Evolutionary conservation across 2,888 invertebrate species (phyloP).

Genomic region (Pyrrhia umbra): DNA sequence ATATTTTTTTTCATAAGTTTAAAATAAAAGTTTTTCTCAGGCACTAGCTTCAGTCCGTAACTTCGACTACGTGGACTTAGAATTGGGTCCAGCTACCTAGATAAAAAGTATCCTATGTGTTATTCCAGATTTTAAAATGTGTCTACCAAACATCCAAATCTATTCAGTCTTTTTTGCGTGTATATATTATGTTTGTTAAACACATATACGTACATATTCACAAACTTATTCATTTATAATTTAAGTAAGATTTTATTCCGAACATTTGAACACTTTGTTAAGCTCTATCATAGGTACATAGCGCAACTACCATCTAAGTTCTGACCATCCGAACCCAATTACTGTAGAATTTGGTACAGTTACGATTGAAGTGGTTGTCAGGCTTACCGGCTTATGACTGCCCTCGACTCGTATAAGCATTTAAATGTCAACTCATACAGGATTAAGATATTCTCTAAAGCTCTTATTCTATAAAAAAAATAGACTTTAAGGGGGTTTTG

Average conservation of each 20-base stretch:
- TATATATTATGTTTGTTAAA: too few species aligned
- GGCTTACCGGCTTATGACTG: conserved; percentile 1
- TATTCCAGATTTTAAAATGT: too few species aligned
- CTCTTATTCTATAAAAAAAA: not conserved
- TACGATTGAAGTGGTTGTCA: not conserved
- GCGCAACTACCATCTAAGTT: not conserved
- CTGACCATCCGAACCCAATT: conserved; percentile 2
- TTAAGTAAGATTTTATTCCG: not conserved
- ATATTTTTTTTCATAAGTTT: too few species aligned
- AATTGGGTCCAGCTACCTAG: too few species aligned
- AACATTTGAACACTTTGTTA: not conserved
- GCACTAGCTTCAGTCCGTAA: too few species aligned
- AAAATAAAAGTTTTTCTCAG: too few species aligned
- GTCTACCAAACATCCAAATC: too few species aligned
- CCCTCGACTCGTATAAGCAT: not conserved
- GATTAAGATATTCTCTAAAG: not conserved
- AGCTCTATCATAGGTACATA: not conserved
- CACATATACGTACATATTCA: too few species aligned
- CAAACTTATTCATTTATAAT: too few species aligned
- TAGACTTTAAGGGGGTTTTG: not conserved
- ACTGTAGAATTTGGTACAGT: conserved; percentile 5
- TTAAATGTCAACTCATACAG: not conserved
- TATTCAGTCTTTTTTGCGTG: too few species aligned
- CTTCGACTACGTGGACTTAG: too few species aligned
- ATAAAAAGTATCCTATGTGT: too few species aligned